Evolutionary conservation across 2,888 invertebrate genomes (phyloP), one percentile per base, ranked within the genome.

Genomic region (Sarcophaga variegata): DNA sequence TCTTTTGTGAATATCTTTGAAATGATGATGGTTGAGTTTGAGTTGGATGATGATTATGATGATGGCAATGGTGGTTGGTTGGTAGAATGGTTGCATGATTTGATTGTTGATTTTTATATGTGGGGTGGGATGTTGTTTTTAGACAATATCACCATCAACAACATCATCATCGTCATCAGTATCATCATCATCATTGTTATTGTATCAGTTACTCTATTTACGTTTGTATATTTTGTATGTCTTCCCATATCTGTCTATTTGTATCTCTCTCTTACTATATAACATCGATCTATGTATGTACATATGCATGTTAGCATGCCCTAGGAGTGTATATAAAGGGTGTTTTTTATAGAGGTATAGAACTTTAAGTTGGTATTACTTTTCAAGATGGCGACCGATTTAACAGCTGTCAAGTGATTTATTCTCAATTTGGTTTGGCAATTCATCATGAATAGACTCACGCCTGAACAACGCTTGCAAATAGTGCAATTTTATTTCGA

Each of bases 131-230:
- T 63, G 22, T 75, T 63, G 59, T 62, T 69, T 67, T 66, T 37
- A 71, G 63, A 71, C 14, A 54, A 54, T 54, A 54, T 54, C 54
- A 54, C 17, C 10, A 54, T 54, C 17, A 54, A 5, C 54, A 54
- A 0, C 54, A 17, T 3, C 37, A 37, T 54, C 17, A 54, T 54
- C 54, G 12, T 11, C 49, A 4, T 11, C 49, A 20, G 20, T 20
- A 49, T 11, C 54, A 54, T 54, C 5, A 54, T 54, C 10, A 5
- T 17, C 54, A 54, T 12, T 17, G 14, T 12, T 17, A 54, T 54
- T 54, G 25, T 74, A 75, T 75, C 71, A 67, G 66, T 85, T 71
- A 85, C 80, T 85, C 71, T 72, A 81, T 71, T 85, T 85, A 78
- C 76, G 64, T 81, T 81, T 76, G 69, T 47, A 74, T 74, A 70